phyloP scores from a whole-genome alignment of 92 coral and sea anemone genomes.

The Diadumene lineata region DNA sequence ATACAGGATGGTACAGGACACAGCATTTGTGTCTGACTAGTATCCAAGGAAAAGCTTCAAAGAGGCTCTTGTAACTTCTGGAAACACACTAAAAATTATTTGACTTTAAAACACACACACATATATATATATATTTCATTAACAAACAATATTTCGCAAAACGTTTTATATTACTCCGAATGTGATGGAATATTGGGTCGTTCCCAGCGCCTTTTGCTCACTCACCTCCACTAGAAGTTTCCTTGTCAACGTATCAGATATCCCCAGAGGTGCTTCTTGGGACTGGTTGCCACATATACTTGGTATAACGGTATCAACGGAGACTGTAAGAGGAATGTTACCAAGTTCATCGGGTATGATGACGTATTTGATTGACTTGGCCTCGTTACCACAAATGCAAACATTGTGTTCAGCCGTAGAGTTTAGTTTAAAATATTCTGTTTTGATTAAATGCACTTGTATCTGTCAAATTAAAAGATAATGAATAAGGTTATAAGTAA shows the following conservation, averaged over 20 bases:
- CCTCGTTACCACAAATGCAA: constrained; percentile 88
- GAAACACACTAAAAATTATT: too few relatives aligned
- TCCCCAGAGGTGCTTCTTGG: constrained; percentile 58
- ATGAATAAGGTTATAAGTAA: neutral
- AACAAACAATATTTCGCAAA: too few relatives aligned
- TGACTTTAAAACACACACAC: too few relatives aligned
- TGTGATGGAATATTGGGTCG: too few relatives aligned
- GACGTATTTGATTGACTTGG: constrained; percentile 74
- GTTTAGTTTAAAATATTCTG: constrained; percentile 51
- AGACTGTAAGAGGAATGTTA: constrained; percentile 75
- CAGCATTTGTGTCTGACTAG: too few relatives aligned
- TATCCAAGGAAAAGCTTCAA: too few relatives aligned
- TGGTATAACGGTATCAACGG: constrained; percentile 51
- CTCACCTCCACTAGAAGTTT: constrained; percentile 84
- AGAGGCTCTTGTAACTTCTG: too few relatives aligned
- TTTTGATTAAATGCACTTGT: constrained; percentile 52
- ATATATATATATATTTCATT: too few relatives aligned
- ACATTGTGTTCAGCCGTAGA: constrained; percentile 48
- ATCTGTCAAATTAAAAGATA: constrained; percentile 41
- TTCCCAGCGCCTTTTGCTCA: too few relatives aligned
- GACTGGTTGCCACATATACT: constrained; percentile 47
- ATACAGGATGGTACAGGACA: too few relatives aligned
- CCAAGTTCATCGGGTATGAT: constrained; percentile 74
- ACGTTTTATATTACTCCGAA: too few relatives aligned
- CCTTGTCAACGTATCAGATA: constrained; percentile 68